Conservation (phyloP, 2,888 invertebrate species). For the Pelosia muscerda region DNA sequence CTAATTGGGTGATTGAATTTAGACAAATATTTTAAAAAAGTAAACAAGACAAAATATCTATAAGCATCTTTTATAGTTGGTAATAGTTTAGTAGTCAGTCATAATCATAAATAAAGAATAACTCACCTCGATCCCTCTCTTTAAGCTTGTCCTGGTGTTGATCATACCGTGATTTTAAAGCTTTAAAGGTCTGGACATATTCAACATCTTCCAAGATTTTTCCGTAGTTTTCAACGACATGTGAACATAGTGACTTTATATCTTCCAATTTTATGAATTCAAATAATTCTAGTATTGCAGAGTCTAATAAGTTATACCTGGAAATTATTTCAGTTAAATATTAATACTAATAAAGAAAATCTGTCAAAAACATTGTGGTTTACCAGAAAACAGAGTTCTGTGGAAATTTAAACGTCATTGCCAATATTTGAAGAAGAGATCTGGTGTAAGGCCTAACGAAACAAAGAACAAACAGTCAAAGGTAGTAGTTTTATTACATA, state of each 20-base stretch:
- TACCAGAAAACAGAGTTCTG: too few relatives aligned
- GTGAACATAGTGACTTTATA: conserved; percentile 95
- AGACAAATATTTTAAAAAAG: too few relatives aligned
- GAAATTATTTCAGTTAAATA: conserved; percentile 41
- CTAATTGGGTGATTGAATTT: neutral
- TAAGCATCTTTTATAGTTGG: too few relatives aligned
- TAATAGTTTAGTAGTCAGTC: neutral
- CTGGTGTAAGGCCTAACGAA: neutral
- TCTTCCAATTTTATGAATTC: conserved; percentile 99
- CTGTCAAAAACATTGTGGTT: too few relatives aligned
- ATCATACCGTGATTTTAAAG: conserved; percentile 95
- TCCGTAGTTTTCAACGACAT: conserved; percentile 98
- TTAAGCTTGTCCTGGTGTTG: conserved; percentile 96
- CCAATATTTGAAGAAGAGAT: too few relatives aligned
- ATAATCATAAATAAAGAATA: neutral
- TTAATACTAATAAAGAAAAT: neutral
- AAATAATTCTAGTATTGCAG: conserved; percentile 99
- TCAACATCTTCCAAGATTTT: conserved; percentile 97
- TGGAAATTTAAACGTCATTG: too few relatives aligned
- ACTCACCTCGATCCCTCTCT: conserved; percentile 92
- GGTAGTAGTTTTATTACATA: conserved; percentile 49
- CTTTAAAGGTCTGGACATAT: conserved; percentile 99
- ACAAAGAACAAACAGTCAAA: too few relatives aligned
- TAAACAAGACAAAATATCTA: too few relatives aligned
- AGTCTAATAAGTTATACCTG: conserved; percentile 98